Percentiles rank a stretch among this genome's conserved stretches.
These are phyloP conservation scores for Gibbula magus DNA, from an alignment of 2,888 invertebrate genomes.

Conservation along the genomic window DNA sequence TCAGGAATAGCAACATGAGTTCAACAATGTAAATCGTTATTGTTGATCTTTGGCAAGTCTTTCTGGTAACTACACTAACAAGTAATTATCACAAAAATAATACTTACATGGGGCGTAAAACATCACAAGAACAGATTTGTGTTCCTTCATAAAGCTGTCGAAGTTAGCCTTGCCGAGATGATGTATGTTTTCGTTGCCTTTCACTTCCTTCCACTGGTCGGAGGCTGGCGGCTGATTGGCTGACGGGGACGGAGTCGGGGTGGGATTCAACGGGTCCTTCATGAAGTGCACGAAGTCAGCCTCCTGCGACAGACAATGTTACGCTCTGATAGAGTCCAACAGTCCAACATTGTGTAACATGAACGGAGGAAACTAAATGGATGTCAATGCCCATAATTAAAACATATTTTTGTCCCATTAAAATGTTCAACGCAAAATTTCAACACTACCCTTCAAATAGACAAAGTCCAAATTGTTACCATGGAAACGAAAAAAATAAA, in stretches of 20 bases:
- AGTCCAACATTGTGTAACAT: neutral
- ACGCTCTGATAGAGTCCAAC: neutral
- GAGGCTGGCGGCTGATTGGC: slow-evolving; percentile 69
- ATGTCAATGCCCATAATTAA: too few relatives aligned
- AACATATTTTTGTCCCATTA: too few relatives aligned
- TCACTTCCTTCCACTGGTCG: slow-evolving; percentile 76
- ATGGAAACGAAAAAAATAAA: too few relatives aligned
- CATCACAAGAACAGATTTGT: slow-evolving; percentile 76
- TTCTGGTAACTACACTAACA: neutral
- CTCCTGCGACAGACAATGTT: slow-evolving; percentile 76
- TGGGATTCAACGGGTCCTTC: slow-evolving; percentile 75
- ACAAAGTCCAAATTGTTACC: too few relatives aligned
- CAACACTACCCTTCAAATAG: too few relatives aligned
- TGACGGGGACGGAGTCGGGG: slow-evolving; percentile 59
- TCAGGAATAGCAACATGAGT: too few relatives aligned
- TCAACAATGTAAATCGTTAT: too few relatives aligned
- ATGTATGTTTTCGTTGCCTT: slow-evolving; percentile 81
- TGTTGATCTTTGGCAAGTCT: too few relatives aligned
- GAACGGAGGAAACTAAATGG: neutral
- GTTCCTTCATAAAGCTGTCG: slow-evolving; percentile 77
- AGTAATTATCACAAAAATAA: neutral
- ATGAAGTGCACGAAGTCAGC: slow-evolving; percentile 83
- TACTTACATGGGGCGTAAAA: slow-evolving; percentile 76
- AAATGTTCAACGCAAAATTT: too few relatives aligned
- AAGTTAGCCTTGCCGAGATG: slow-evolving; percentile 82